Evolutionary conservation across 2,888 invertebrate species (phyloP), one percentile per base, ranked within the genome.

Genomic region (Apoda limacodes): DNA sequence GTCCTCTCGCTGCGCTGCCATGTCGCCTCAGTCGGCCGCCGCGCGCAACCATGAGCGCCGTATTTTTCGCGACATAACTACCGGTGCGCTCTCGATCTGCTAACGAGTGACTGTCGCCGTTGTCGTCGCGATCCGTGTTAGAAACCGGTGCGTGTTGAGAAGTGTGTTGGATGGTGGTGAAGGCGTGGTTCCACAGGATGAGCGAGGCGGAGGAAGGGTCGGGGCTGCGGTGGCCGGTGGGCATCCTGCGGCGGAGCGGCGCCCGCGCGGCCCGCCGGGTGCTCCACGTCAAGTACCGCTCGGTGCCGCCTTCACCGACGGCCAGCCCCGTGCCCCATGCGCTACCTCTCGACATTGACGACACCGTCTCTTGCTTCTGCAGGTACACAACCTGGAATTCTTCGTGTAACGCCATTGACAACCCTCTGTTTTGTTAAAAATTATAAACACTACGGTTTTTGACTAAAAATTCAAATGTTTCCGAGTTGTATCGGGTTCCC

Each of bases 361-460:
- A 88, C 46, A 88, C 89, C 37, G 88, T 90, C 64, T 88, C 88
- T 53, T 90, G 90, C 65, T 90, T 90, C 74, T 90, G 90, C 87
- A 89, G 90, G 90, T 90, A 78, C 75, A 58, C 49, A 12, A 6
- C 13, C 12, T 20, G 24, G n/a, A 22, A n/a, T n/a, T n/a, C n/a
- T n/a, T n/a, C n/a, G n/a, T n/a, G n/a, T n/a, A n/a, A n/a, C 9
- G 13, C 14, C 20, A 20, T 5, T 9, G 9, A 5, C 19, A 19
- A 9, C 19, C 9, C 6, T 9, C 19, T 19, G 19, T 19, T 19
- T 19, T 19, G 5, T 7, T n/a, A n/a, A n/a, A n/a, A n/a, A n/a
- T n/a, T n/a, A n/a, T n/a, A n/a, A n/a, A n/a, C n/a, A n/a, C n/a
- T n/a, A n/a, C n/a, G n/a, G n/a, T n/a, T n/a, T n/a, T n/a, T n/a